A percentile compares a stretch with the other conserved stretches of the same genome.
Evolutionary conservation across 2,888 invertebrate genomes (phyloP).

Genomic region (Cybosia mesomella): DNA sequence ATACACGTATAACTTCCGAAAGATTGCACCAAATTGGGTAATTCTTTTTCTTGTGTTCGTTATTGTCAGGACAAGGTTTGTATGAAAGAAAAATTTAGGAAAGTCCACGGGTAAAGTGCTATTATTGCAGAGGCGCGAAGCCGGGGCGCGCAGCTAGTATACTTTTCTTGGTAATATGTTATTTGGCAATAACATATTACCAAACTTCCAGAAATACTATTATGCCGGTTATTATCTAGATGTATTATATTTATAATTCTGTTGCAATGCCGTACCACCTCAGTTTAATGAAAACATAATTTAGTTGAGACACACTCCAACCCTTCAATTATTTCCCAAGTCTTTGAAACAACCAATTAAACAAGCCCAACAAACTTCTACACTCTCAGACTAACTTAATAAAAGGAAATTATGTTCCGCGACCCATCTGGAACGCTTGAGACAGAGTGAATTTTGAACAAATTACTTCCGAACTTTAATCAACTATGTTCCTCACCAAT

Average conservation of each 20-base stretch:
- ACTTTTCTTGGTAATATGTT: too few species aligned
- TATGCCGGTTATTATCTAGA: background rate
- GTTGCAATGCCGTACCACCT: background rate
- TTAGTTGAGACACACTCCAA: conserved; percentile 45
- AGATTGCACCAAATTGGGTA: too few species aligned
- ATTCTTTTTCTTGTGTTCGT: too few species aligned
- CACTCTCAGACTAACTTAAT: conserved; percentile 79
- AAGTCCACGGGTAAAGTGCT: too few species aligned
- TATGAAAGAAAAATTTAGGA: too few species aligned
- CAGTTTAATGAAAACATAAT: conserved; percentile 45
- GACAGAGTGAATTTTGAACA: conserved; percentile 84
- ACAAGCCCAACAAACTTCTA: conserved; percentile 77
- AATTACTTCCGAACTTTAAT: conserved; percentile 83
- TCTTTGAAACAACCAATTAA: conserved; percentile 75
- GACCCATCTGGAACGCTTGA: conserved; percentile 78
- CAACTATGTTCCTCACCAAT: conserved; percentile 68
- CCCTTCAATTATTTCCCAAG: conserved; percentile 63
- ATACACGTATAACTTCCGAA: too few species aligned
- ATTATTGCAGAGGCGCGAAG: too few species aligned
- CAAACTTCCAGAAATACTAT: background rate
- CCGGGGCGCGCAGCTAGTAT: too few species aligned
- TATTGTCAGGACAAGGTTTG: too few species aligned
- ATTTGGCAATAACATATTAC: background rate
- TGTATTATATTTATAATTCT: conserved; percentile 6
- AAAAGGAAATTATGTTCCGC: conserved; percentile 80